phyloP scores from a whole-genome alignment of 35 echinoderm and acorn worm genomes.

The Eucidaris tribuloides region DNA sequence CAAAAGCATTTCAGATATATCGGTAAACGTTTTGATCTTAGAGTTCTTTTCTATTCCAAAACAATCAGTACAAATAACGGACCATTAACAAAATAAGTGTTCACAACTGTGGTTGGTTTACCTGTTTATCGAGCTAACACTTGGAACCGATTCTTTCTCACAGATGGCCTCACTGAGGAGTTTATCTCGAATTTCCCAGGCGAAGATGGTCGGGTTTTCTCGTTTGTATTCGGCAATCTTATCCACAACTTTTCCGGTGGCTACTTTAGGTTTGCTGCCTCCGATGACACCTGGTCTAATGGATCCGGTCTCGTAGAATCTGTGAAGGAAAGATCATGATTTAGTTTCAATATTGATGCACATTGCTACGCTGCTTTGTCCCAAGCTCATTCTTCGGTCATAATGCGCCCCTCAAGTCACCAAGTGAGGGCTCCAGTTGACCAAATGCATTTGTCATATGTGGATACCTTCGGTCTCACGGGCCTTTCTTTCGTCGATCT shows the following conservation, averaged over 20 bases:
- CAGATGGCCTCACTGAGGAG: slow-evolving; percentile 69
- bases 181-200: slow-evolving; percentile 92
- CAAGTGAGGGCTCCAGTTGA: no score
- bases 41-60: neutral
- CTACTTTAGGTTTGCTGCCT: slow-evolving; percentile 97
- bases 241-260: slow-evolving; percentile 72
- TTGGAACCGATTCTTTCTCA: slow-evolving; percentile 78
- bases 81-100: neutral
- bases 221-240: slow-evolving; percentile 96
- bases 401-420: no score
- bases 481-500: no score
- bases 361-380: no score
- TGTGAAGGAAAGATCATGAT: neutral
- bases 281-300: slow-evolving; percentile 91
- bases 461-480: no score
- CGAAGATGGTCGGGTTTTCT: slow-evolving; percentile 93
- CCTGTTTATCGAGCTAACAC: slow-evolving; percentile 98
- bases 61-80: neutral
- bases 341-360: no score
- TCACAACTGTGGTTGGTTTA: neutral
- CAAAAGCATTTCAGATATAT: neutral
- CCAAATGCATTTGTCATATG: no score
- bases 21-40: neutral
- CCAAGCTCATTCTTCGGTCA: no score
- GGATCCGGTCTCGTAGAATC: slow-evolving; percentile 85